phyloP scores from a whole-genome alignment of 2,797 vertebrate species.

The Paguma larvata region DNA sequence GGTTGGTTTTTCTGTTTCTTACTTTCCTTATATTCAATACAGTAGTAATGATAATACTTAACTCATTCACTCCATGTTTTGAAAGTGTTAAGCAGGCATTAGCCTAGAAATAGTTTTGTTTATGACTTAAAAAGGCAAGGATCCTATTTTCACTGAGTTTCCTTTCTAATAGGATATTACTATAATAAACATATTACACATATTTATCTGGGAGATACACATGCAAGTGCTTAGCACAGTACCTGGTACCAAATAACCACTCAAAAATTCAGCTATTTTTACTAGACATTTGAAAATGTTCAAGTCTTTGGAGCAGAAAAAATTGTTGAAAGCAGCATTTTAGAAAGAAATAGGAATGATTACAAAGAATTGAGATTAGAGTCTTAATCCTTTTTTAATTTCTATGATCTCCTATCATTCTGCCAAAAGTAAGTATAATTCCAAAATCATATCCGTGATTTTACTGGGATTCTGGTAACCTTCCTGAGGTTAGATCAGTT shows the following conservation, averaged over 20 bases:
- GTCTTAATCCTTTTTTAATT: background rate
- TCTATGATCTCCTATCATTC: background rate
- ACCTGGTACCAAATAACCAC: background rate
- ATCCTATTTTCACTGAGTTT: background rate
- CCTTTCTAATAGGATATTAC: background rate
- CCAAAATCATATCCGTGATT: background rate
- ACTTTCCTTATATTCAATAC: slow-evolving; percentile 7
- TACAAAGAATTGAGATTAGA: slow-evolving; percentile 15
- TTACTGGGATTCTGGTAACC: slow-evolving; percentile 10
- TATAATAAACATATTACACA: background rate
- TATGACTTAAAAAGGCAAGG: background rate
- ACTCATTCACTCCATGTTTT: background rate
- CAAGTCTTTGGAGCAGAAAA: background rate
- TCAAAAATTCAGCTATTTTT: background rate
- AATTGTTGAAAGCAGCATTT: background rate
- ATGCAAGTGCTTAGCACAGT: background rate
- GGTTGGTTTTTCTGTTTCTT: slow-evolving; percentile 23
- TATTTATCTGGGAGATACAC: background rate
- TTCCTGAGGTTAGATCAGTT: background rate
- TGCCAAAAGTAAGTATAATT: slow-evolving; percentile 29
- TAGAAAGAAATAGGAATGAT: slow-evolving; percentile 32
- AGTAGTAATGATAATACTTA: background rate
- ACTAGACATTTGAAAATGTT: background rate
- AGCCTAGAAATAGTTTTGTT: background rate
- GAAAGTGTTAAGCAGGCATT: background rate